Conservation (phyloP, 2,113 vertebrate genomes). For the Scolopax mira region DNA sequence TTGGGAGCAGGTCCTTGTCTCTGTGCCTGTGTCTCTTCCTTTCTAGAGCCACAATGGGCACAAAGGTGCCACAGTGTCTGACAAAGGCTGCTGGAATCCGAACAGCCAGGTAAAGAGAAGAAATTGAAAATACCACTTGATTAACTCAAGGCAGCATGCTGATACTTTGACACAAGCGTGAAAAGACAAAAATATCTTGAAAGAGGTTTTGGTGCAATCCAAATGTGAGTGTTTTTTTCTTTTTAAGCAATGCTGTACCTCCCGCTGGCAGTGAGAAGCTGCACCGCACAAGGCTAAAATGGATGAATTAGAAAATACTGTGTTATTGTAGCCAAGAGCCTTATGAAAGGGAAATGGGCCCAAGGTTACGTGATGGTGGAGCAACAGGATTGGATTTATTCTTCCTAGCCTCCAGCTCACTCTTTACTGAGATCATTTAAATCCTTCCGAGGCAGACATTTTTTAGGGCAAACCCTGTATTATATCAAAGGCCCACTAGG, state of each 20-base stretch:
- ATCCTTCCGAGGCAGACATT: background rate
- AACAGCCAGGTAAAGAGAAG: background rate
- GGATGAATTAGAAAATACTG: rapidly evolving
- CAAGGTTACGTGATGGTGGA: background rate
- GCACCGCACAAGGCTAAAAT: rapidly evolving
- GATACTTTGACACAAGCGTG: background rate
- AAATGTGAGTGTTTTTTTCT: background rate
- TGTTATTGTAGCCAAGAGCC: background rate
- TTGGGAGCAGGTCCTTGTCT: background rate
- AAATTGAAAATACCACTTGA: background rate
- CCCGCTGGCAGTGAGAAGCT: rapidly evolving
- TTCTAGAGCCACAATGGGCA: background rate
- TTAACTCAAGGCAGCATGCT: background rate
- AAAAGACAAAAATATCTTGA: background rate
- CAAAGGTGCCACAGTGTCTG: background rate
- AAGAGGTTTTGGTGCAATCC: background rate
- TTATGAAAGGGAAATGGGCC: background rate
- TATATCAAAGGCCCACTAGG: background rate
- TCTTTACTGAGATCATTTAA: background rate
- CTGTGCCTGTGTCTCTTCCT: background rate
- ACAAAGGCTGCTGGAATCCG: background rate
- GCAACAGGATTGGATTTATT: background rate
- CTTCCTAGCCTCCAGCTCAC: background rate
- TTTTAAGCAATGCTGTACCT: background rate
- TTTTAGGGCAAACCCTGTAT: background rate